Base-by-base conservation (phyloP, 2,113 vertebrate species). In the Artemisiospiza belli region DNA sequence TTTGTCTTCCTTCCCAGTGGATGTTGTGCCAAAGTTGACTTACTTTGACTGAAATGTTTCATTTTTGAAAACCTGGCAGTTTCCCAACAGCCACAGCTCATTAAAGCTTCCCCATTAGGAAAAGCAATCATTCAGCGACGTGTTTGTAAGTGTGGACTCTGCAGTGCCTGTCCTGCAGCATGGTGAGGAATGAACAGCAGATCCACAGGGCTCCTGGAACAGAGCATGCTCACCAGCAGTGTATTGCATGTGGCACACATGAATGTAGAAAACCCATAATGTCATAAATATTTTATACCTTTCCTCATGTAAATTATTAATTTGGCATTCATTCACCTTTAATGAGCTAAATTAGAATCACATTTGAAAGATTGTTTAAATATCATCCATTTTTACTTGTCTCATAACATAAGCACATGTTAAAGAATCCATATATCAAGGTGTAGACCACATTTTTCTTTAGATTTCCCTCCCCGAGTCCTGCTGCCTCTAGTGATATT, bases 261-360 rank as follows among this genome's bases (percentile, higher is more conserved):
- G 52, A 79, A 62, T 21, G 64, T 22, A 89, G 52, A 90, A 93
- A 93, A 87, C 66, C 55, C 31, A 62, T 77, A 72, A 64, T 1
- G 6, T 8, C 12, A 62, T 95, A 23, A 94, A 94, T 95, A 87
- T 95, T 95, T 97, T 64, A 95, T 95, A 66, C 23, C 7, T 73
- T 78, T 87, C 49, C 24, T 83, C 21, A 2, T 66, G 69, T 92
- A 62, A 93, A 92, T 88, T 92, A 94, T 87, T 95, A 31, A 95
- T 81, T 75, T 49, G 4, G 33, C 75, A 93, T 79, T 96, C 87
- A 79, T 88, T 94, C 76, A 83, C 70, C 87, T 96, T 91, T 94
- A 93, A 91, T 85, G 84, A 93, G 66, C 69, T 96, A 87, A 95
- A 93, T 93, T 92, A 69, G 46, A 90, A 76, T 90, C 62, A 62